phyloP scores from a whole-genome alignment of 2,888 invertebrate species.

The Apodemia zela region DNA sequence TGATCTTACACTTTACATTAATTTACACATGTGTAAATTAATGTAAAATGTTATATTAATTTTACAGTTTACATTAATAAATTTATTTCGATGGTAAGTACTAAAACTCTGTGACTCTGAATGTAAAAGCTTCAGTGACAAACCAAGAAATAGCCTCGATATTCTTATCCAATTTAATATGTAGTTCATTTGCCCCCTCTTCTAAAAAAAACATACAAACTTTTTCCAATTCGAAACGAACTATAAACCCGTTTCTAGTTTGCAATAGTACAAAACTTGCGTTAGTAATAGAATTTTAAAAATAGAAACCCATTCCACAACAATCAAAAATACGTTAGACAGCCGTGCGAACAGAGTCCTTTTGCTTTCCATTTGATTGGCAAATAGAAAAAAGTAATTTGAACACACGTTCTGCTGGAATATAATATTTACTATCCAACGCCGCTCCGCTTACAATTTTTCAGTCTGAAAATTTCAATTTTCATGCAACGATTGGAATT shows the following conservation, averaged over 20 bases:
- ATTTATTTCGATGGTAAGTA: too few relatives aligned
- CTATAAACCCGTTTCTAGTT: neutral
- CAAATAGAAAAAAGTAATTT: slow-evolving; percentile 16
- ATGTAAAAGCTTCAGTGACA: too few relatives aligned
- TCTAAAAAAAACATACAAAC: too few relatives aligned
- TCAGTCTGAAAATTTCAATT: slow-evolving; percentile 30
- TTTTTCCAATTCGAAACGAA: neutral
- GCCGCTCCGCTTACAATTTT: slow-evolving; percentile 24
- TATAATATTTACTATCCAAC: slow-evolving; percentile 23
- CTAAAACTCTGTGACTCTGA: too few relatives aligned
- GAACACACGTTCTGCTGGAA: slow-evolving; percentile 18
- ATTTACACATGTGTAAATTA: too few relatives aligned
- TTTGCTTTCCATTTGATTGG: slow-evolving; percentile 10
- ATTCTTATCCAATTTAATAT: too few relatives aligned
- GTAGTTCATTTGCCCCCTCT: too few relatives aligned
- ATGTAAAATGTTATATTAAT: too few relatives aligned
- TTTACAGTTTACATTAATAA: too few relatives aligned
- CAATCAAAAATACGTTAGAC: slow-evolving; percentile 13
- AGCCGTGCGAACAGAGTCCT: neutral
- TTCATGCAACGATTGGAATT: slow-evolving; percentile 30
- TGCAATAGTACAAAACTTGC: neutral
- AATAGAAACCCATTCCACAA: neutral
- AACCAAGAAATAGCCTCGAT: too few relatives aligned
- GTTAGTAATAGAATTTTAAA: neutral
- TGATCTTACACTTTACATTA: too few relatives aligned